Evolutionary conservation across 2,888 invertebrate species (phyloP), one percentile per base, ranked within the genome.

Genomic region (Pristionchus arcanus): DNA sequence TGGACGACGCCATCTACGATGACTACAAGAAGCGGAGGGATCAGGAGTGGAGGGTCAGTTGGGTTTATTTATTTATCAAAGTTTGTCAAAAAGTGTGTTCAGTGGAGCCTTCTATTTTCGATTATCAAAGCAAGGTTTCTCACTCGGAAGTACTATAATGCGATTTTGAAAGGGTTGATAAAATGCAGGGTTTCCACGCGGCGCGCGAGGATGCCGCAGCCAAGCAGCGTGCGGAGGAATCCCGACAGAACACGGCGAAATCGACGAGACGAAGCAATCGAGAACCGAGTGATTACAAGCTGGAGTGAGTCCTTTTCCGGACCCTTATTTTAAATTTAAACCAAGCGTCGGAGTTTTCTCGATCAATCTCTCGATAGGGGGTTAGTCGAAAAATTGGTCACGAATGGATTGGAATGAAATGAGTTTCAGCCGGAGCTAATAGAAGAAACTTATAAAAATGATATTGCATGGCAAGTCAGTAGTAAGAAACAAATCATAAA

Each of bases 1-100:
- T 87, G 87, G 87, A 88, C 19, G 71, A 71, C 13, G 87, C 87
- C 11, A 34, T 88, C 74, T 92, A 92, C 83, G 91, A 92, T 49
- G 92, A 92, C 53, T 92, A 92, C 83, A 88, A 90, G 34, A 87
- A 90, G 66, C 87, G 92, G 37, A 15, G 91, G 59, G 89, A 91
- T 68, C 91, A 90, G 7, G 91, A 88, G 63, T 88, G 87, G 87
- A 87, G 55, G 68, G 66, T 74, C 4, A 68, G 68, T 16, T 1
- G 25, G 19, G 31, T 81, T 81, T 15, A 7, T 37, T 34, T 19
- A 28, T 21, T 3, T 13, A 15, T n/a, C 13, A 25, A n/a, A n/a
- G n/a, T n/a, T n/a, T n/a, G n/a, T n/a, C n/a, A n/a, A n/a, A n/a
- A n/a, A n/a, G n/a, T n/a, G n/a, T n/a, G n/a, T n/a, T n/a, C n/a